Base-by-base conservation (phyloP, 2,888 invertebrate genomes). In the Fragum sueziense region DNA sequence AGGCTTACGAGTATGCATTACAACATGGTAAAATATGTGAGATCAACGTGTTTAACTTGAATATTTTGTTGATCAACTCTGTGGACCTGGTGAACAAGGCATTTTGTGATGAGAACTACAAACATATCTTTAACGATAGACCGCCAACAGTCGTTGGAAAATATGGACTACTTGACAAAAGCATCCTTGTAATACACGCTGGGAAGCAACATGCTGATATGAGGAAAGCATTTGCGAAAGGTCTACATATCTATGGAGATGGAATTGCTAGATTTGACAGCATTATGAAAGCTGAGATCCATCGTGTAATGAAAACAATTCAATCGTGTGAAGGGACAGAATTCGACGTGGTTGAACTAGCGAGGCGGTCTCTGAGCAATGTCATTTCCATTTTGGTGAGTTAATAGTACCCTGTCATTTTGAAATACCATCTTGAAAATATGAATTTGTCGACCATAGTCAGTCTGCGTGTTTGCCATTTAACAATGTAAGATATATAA, bases 11-110 rank as follows among this genome's bases (percentile, higher is more conserved):
- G 34, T 33, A 34, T 2, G 70, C 70, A 9, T 34, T 22, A 14
- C 20, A 22, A 11, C n/a, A 71, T 71, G 71, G 71, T 2, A 29
- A 61, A 25, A 61, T 71, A 22, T 37, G 37, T 27, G 57, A 61
- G 47, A 22, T 71, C 9, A 25, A 71, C 1, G 4, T 71, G 11
- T 61, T 71, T 41, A 59, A 59, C n/a, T 59, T n/a, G 7, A 41
- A 27, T 4, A 37, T 54, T 7, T 9, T 71, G 11, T 9, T 71
- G 3, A 25, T 71, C 59, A 71, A 71, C 59, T 37, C 59, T 17
- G 57, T 34, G 3, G 61, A 61, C 6, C 4, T 33, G 7, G 33
- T 61, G 20, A 61, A 31, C 14, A 61, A 61, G 33, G 61, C 61
- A 9, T 61, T 33, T 61, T 61, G 33, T 33, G 61, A n/a, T 14